Evolutionary conservation across 2,888 invertebrate species (phyloP), one percentile per base, ranked within the genome.

Genomic region (Andrena camellia): DNA sequence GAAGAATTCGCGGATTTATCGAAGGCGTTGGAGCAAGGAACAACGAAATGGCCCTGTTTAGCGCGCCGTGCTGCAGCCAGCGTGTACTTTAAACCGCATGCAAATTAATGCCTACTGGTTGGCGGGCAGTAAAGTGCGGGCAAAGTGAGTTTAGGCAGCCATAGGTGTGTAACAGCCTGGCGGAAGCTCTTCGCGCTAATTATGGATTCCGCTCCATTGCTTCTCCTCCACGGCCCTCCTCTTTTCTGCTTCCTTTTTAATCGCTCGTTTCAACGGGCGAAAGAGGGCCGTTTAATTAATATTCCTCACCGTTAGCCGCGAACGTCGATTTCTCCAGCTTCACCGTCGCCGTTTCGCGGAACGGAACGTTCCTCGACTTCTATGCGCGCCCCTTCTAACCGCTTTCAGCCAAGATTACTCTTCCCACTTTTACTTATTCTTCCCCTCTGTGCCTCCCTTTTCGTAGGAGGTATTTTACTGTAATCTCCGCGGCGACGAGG

Each of bases 71-170:
- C 57, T 57, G 57, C 57, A 57, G 26, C 57, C 23, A 26, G 57
- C 54, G 68, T 78, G 70, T 69, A 78, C 78, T 59, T 74, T 50
- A 78, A 69, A 78, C 78, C 78, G 81, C 78, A 74, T n/a, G 78
- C 67, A 74, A 81, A 81, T 81, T 73, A 81, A 81, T 81, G 73
- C 64, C 59, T 48, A 54, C 63, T 50, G 57, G 48, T 29, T 64
- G 57, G 54, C 73, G 60, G 33, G 60, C 69, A 70, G 63, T 81
- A 81, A 81, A 81, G 73, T 67, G 54, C 33, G 73, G 69, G 48
- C 54, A 62, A 70, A 71, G 71, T 42, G 76, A 77, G 64, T 77
- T 72, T 52, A 72, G 72, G 77, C 50, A 77, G 57, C 67, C 78
- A 69, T 69, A 74, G 63, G 75, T 48, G 57, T 31, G 69, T 69